phyloP scores from a whole-genome alignment of 2,797 vertebrate species.

The Rachycentron canadum region DNA sequence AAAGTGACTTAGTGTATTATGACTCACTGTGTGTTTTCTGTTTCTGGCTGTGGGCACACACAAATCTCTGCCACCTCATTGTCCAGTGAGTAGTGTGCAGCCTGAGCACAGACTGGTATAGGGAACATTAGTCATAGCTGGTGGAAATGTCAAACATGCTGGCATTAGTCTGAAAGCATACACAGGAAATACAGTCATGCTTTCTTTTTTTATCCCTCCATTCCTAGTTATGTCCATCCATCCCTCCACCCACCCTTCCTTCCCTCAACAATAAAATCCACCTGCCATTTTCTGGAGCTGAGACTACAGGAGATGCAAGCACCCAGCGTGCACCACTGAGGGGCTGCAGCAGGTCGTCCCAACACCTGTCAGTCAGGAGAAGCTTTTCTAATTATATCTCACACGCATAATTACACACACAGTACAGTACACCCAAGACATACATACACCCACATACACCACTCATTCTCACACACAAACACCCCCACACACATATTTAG shows the following conservation, averaged over 20 bases:
- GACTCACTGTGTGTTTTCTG: conserved; percentile 57
- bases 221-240: conserved; percentile 17
- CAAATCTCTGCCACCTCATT: conserved; percentile 57
- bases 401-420: conserved; percentile 24
- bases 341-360: conserved; percentile 54
- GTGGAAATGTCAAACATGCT: conserved; percentile 64
- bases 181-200: conserved; percentile 45
- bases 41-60: conserved; percentile 46
- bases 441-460: conserved; percentile 15
- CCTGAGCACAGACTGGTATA: conserved; percentile 24
- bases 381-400: conserved; percentile 58
- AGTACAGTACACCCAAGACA: conserved; percentile 3
- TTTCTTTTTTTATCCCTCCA: conserved; percentile 42
- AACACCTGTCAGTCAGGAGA: conserved; percentile 68
- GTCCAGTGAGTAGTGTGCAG: conserved; percentile 38
- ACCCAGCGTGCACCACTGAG: conserved; percentile 54
- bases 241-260: not conserved
- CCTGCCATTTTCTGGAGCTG: conserved; percentile 24
- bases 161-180: conserved; percentile 39
- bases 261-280: conserved; percentile 32
- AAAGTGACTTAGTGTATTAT: conserved; percentile 25
- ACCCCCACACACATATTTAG: conserved; percentile 22
- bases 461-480: conserved; percentile 15
- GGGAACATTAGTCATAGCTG: conserved; percentile 65
- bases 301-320: conserved; percentile 27